Conservation (phyloP, 2,113 vertebrate species). For the Ovibos moschatus region DNA sequence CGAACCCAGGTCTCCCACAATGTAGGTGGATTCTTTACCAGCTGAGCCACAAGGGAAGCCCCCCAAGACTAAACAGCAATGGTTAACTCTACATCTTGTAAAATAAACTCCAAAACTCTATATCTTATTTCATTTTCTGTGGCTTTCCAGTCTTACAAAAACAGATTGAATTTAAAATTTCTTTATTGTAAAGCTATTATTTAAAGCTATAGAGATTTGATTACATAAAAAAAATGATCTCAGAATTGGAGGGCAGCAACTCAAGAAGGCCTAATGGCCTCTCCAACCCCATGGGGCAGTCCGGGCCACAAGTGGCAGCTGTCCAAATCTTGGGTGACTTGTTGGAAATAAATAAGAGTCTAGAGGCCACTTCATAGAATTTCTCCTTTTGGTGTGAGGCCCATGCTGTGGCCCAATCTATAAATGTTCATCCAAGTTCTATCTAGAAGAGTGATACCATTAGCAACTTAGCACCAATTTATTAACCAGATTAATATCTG, state of each 20-base stretch:
- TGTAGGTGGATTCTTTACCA: not conserved
- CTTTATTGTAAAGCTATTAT: not conserved
- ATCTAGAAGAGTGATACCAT: not conserved
- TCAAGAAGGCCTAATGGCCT: not conserved
- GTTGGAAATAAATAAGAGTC: not conserved
- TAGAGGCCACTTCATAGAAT: not conserved
- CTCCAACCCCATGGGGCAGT: not conserved
- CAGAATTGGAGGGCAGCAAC: not conserved
- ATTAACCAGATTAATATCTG: not conserved
- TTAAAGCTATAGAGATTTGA: not conserved
- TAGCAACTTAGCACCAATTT: not conserved
- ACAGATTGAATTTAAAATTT: not conserved
- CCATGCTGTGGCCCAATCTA: not conserved
- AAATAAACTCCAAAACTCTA: not conserved
- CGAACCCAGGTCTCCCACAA: not conserved
- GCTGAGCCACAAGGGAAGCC: not conserved
- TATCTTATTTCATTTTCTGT: not conserved
- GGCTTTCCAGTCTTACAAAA: constrained; percentile 7
- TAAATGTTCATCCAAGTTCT: not conserved
- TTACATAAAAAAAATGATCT: not conserved
- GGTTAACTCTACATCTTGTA: not conserved
- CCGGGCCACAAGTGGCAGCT: not conserved
- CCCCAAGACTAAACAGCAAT: not conserved
- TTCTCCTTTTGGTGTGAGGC: not conserved
- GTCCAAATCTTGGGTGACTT: not conserved